Evolutionary conservation across 2,888 invertebrate genomes (phyloP).

Genomic region (Heliconius ismenius): DNA sequence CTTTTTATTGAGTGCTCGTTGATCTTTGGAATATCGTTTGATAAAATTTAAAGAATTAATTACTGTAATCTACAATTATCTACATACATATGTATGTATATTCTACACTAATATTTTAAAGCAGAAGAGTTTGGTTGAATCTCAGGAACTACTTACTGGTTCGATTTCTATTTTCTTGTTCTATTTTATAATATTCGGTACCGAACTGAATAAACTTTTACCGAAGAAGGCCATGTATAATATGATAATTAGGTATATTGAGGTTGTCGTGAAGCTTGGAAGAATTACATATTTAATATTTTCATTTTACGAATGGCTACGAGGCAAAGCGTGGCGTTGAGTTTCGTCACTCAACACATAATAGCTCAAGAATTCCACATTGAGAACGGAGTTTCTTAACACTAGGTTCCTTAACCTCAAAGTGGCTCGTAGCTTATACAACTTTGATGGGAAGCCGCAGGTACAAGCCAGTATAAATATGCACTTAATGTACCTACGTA

Average conservation of each 20-base stretch:
- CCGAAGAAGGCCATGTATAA: background rate
- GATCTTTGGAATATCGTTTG: conserved; percentile 6
- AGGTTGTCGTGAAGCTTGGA: too few species aligned
- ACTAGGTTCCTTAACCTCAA: background rate
- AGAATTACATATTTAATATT: too few species aligned
- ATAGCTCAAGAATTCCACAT: too few species aligned
- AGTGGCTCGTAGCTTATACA: background rate
- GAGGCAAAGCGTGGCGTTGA: too few species aligned
- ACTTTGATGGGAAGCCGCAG: background rate
- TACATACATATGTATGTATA: background rate
- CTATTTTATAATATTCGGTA: too few species aligned
- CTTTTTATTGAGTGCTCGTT: background rate
- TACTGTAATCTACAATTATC: background rate
- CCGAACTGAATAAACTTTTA: too few species aligned
- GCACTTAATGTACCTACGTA: background rate
- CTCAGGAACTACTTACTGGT: background rate
- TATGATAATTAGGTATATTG: too few species aligned
- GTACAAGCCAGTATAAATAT: background rate
- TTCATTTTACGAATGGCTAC: too few species aligned
- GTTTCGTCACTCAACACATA: too few species aligned
- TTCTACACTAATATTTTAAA: background rate
- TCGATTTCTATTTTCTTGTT: background rate
- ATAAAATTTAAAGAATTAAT: conserved; percentile 8
- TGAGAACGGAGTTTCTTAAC: too few species aligned
- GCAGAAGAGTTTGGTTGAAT: background rate